Percentiles rank a stretch among this genome's conserved stretches.
Conservation (phyloP, 2,113 vertebrate species). For the Myiopsitta monachus region DNA sequence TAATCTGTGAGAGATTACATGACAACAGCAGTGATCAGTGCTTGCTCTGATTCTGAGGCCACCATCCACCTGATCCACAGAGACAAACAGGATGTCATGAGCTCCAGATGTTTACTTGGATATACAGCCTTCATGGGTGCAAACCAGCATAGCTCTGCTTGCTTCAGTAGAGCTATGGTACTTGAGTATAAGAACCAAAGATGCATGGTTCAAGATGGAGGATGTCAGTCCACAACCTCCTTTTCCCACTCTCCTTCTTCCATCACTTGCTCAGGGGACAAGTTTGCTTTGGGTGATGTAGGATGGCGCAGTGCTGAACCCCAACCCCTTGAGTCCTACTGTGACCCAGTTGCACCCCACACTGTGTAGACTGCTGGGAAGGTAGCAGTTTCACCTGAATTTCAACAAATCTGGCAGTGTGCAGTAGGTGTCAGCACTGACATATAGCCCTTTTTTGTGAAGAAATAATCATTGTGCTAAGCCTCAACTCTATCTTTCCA, state of each 20-base stretch:
- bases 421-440: conserved; percentile 41
- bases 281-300: not conserved
- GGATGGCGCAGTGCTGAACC: not conserved
- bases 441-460: not conserved
- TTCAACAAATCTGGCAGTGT: not conserved
- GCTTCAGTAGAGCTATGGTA: not conserved
- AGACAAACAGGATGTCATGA: not conserved
- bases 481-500: not conserved
- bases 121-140: not conserved
- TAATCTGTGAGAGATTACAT: not conserved
- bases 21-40: not conserved
- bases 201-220: not conserved
- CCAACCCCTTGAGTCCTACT: not conserved
- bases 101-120: not conserved
- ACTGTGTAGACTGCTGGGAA: not conserved
- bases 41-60: not conserved
- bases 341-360: not conserved
- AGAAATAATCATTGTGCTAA: not conserved
- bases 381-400: not conserved
- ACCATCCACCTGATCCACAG: not conserved
- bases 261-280: not conserved
- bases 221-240: not conserved
- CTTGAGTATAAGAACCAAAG: not conserved
- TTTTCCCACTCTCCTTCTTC: not conserved
- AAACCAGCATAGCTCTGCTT: not conserved